Evolutionary conservation across 2,797 vertebrate species (phyloP), one percentile per base, ranked within the genome.

Genomic region (Alca torda): DNA sequence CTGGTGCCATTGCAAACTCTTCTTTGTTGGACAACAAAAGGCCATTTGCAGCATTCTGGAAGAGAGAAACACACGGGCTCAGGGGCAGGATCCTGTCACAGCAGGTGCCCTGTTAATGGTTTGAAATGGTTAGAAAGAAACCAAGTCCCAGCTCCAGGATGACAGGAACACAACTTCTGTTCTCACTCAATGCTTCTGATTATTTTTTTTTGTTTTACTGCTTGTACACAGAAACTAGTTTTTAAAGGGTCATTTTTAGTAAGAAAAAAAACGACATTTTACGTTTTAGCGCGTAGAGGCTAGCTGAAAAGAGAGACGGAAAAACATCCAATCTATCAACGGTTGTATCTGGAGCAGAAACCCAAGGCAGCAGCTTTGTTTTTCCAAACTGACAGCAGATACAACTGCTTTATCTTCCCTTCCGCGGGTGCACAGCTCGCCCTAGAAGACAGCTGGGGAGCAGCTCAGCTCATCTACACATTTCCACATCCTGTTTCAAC

Each of bases 31-130:
- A 67, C 84, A 68, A 65, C 64, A 20, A 73, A 68, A 93, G 92
- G 94, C 90, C 91, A 37, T 13, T 41, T 61, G 97, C 95, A 95
- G 94, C 91, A 5, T 61, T 93, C 97, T 98, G 96, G 14, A 94
- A 96, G 50, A 67, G 89, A 72, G 10, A 25, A 61, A 82, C 10
- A 46, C 13, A 1, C 0, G 30, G 64, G 3, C 6, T 54, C 1
- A 3, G 63, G 35, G 2, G 4, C 30, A 5, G 46, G 46, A 25
- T 9, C 10, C 1, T 1, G 4, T 3, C 15, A 26, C 23, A 19
- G 16, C 5, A 2, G 25, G 23, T n/a, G 50, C 9, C 21, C 4
- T 1, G 8, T 3, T 10, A 10, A 30, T 1, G 10, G 4, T 8
- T 65, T 69, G 13, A 25, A 16, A 23, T 0, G 3, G 4, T 7